Conservation (phyloP, 1,140 invertebrate species). For the Zaprionus ghesquierei region DNA sequence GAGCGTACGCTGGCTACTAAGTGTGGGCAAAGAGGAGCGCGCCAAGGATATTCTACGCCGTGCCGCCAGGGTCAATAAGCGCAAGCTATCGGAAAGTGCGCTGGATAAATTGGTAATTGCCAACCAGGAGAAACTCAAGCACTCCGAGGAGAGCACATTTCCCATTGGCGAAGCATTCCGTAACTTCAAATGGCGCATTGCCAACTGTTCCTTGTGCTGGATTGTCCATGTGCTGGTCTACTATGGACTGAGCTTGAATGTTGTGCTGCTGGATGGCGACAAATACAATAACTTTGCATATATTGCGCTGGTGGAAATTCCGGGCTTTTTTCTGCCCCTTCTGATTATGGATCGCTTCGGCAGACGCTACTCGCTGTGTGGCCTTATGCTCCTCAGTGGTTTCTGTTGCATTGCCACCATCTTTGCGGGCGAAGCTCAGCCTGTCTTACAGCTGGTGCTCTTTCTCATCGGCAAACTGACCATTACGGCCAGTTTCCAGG, state of each 20-base stretch:
- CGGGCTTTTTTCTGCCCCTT: slow-evolving; percentile 87
- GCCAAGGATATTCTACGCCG: slow-evolving; percentile 85
- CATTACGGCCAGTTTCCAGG: slow-evolving; percentile 88
- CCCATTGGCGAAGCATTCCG: slow-evolving; percentile 84
- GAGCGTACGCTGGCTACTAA: slow-evolving; percentile 89
- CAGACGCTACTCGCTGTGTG: slow-evolving; percentile 85
- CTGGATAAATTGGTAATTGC: slow-evolving; percentile 83
- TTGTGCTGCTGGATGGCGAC: slow-evolving; percentile 89
- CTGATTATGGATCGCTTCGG: slow-evolving; percentile 87
- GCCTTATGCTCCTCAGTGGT: slow-evolving; percentile 86
- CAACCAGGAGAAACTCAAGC: slow-evolving; percentile 76
- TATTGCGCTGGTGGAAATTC: slow-evolving; percentile 88
- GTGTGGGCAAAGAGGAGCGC: slow-evolving; percentile 86
- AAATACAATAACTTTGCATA: slow-evolving; percentile 89
- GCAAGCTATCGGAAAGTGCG: slow-evolving; percentile 84
- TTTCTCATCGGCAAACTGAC: slow-evolving; percentile 90
- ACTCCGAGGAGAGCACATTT: slow-evolving; percentile 75
- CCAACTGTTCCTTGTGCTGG: slow-evolving; percentile 88
- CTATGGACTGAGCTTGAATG: slow-evolving; percentile 91
- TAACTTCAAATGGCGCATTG: slow-evolving; percentile 85
- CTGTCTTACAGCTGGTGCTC: slow-evolving; percentile 82
- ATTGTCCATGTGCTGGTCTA: slow-evolving; percentile 89
- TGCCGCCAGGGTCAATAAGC: slow-evolving; percentile 88
- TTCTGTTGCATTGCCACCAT: slow-evolving; percentile 78
- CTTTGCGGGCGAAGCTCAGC: slow-evolving; percentile 53